Evolutionary conservation across 2,888 invertebrate genomes (phyloP).

Genomic region (Himalopsyche kuldschensis): DNA sequence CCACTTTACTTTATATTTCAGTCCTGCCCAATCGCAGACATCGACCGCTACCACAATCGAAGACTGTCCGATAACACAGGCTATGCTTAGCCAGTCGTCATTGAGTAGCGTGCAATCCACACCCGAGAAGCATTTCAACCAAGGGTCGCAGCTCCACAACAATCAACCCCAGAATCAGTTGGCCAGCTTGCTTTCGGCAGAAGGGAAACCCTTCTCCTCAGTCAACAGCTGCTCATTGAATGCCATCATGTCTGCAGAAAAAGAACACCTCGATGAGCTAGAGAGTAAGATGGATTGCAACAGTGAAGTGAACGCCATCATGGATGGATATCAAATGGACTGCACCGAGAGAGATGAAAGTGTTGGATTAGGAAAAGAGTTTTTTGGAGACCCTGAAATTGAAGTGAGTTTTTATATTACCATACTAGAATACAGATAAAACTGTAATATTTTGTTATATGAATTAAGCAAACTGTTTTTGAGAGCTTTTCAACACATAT

Average conservation of each 20-base stretch:
- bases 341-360: not conserved
- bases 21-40: slow-evolving; percentile 71
- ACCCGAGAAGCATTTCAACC: slow-evolving; percentile 47
- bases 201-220: not conserved
- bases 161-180: slow-evolving; percentile 11
- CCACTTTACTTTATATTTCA: slow-evolving; percentile 43
- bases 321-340: not conserved
- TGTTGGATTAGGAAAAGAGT: not conserved
- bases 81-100: slow-evolving; percentile 40
- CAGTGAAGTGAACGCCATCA: not conserved
- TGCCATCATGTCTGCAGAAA: not conserved
- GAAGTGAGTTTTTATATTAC: not conserved
- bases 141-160: slow-evolving; percentile 16
- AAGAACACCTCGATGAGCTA: not conserved
- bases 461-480: no score
- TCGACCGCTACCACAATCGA: slow-evolving; percentile 64
- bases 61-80: slow-evolving; percentile 45
- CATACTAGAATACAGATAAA: no score
- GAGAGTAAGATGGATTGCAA: not conserved
- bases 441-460: no score
- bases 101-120: slow-evolving; percentile 44
- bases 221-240: not conserved
- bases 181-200: not conserved
- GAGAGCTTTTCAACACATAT: no score
- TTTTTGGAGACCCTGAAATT: not conserved